Evolutionary conservation across 2,797 vertebrate species (phyloP).

Genomic region (Amniataba percoides): DNA sequence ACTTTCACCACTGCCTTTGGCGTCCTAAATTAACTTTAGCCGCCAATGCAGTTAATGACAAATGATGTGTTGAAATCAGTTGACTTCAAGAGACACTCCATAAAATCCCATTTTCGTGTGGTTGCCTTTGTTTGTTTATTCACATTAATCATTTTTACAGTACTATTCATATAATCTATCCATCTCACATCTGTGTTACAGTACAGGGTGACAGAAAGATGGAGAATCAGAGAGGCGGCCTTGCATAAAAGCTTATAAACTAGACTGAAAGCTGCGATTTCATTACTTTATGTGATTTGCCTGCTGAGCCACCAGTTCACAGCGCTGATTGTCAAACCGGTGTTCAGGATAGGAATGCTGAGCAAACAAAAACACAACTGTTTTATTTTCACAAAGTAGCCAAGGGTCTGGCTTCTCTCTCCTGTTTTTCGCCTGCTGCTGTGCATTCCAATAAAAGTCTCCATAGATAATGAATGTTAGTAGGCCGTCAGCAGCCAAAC

Average conservation of each 20-base stretch:
- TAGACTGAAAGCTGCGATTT: constrained; percentile 33
- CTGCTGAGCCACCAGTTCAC: constrained; percentile 34
- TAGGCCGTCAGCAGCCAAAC: constrained; percentile 39
- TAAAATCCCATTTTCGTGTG: constrained; percentile 39
- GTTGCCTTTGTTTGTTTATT: constrained; percentile 50
- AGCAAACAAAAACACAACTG: constrained; percentile 61
- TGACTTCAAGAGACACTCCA: constrained; percentile 41
- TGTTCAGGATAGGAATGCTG: constrained; percentile 42
- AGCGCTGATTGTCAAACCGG: constrained; percentile 38
- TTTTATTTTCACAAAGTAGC: constrained; percentile 58
- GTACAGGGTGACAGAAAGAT: constrained; percentile 15
- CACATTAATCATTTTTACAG: constrained; percentile 49
- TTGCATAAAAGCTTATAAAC: constrained; percentile 17
- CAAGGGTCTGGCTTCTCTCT: constrained; percentile 44
- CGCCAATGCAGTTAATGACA: constrained; percentile 38
- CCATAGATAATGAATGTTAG: constrained; percentile 63
- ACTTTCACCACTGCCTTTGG: constrained; percentile 30
- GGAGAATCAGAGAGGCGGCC: constrained; percentile 4
- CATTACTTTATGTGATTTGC: constrained; percentile 19
- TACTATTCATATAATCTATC: constrained; percentile 29
- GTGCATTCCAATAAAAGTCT: constrained; percentile 66
- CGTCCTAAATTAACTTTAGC: constrained; percentile 25
- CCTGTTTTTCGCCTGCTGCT: constrained; percentile 40
- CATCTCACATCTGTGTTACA: constrained; percentile 19
- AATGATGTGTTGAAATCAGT: constrained; percentile 51